These are phyloP conservation scores for Anguilla obscura DNA, from an alignment of 2,797 vertebrate species.

Conservation along the genomic window DNA sequence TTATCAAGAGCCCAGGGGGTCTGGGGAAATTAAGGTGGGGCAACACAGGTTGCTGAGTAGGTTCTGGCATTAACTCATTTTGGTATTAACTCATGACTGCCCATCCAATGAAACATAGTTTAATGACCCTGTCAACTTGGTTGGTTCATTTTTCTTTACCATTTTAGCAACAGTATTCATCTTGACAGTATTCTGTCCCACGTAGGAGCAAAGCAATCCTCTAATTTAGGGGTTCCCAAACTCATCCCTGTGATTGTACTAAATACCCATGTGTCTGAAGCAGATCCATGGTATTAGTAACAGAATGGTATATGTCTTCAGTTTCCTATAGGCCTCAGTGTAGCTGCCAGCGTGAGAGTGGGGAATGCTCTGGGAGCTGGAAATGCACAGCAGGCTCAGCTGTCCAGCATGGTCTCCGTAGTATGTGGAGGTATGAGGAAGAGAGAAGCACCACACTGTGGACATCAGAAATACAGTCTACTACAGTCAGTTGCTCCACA, in stretches of 20 bases:
- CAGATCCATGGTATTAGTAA: background rate
- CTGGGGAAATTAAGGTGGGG: too few species aligned
- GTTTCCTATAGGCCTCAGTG: conserved; percentile 80
- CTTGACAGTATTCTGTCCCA: background rate
- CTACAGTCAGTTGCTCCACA: background rate
- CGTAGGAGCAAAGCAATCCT: background rate
- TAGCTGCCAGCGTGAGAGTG: conserved; percentile 81
- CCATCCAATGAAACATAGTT: too few species aligned
- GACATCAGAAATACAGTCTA: background rate
- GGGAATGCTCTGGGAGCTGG: conserved; percentile 88
- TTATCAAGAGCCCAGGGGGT: too few species aligned
- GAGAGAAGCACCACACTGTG: background rate
- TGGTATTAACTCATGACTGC: too few species aligned
- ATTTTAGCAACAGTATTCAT: too few species aligned
- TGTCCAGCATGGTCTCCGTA: conserved; percentile 71
- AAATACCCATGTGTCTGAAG: background rate
- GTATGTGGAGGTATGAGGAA: conserved; percentile 70
- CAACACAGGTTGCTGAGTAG: too few species aligned
- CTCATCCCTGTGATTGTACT: background rate
- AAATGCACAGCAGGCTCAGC: conserved; percentile 75
- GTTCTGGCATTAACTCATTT: too few species aligned
- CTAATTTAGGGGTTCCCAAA: background rate
- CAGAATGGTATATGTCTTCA: conserved; percentile 49
- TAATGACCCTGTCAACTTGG: too few species aligned
- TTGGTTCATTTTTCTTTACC: too few species aligned